phyloP scores from a whole-genome alignment of 2,888 invertebrate species.

The Nezara viridula region DNA sequence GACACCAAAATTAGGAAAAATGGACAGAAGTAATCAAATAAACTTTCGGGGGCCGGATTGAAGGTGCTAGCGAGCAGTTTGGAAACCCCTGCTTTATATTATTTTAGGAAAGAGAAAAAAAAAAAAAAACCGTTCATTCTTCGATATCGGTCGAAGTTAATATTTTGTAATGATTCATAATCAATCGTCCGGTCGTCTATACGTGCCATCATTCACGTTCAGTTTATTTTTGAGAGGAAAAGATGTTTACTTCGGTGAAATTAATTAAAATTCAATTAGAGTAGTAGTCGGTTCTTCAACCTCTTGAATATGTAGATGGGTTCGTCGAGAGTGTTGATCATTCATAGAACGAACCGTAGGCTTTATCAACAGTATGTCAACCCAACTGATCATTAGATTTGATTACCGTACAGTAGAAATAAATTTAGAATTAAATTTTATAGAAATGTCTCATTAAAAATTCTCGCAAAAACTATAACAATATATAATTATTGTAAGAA shows the following conservation, averaged over 20 bases:
- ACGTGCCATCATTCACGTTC: not conserved
- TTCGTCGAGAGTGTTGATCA: not conserved
- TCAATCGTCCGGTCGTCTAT: not conserved
- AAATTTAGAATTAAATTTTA: no score
- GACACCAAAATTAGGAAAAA: no score
- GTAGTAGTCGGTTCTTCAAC: not conserved
- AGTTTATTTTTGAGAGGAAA: not conserved
- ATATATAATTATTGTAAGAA: no score
- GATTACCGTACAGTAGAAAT: no score
- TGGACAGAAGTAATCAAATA: no score
- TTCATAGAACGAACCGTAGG: not conserved
- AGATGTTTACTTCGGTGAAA: not conserved
- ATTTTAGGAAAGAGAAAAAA: no score
- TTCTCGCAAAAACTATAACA: no score
- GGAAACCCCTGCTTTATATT: no score
- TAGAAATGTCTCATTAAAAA: no score
- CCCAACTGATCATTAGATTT: not conserved
- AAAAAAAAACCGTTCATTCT: not conserved
- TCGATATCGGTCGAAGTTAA: not conserved
- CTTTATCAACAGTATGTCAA: not conserved
- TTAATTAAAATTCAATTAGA: constrained; percentile 20
- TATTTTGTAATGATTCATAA: not conserved
- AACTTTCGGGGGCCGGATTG: no score
- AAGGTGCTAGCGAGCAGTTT: no score
- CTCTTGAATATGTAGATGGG: not conserved